These are phyloP conservation scores for Pyrrhosoma nymphula DNA, from an alignment of 2,888 invertebrate genomes.

Conservation along the genomic window DNA sequence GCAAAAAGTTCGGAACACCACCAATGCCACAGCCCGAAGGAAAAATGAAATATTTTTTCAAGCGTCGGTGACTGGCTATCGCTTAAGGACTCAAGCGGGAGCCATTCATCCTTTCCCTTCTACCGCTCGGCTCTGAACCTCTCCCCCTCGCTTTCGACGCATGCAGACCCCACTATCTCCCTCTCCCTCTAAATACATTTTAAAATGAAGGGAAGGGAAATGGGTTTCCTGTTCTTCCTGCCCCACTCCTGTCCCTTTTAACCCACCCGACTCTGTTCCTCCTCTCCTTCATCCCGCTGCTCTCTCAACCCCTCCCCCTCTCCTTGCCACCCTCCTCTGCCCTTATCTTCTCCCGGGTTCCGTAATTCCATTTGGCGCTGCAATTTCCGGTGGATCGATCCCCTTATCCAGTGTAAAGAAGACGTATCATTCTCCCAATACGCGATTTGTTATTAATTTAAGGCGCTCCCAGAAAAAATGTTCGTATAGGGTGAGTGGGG, in stretches of 20 bases:
- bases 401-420: not conserved
- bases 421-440: conserved; percentile 37
- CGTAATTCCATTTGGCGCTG: conserved; percentile 45
- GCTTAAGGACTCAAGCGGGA: not conserved
- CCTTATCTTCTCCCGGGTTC: conserved; percentile 20
- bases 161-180: not conserved
- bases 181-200: not conserved
- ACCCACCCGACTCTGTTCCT: too few species aligned
- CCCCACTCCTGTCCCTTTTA: not conserved
- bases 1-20: not conserved
- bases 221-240: conserved; percentile 11
- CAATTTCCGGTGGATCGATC: conserved; percentile 56
- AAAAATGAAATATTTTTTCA: not conserved
- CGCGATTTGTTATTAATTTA: conserved; percentile 54
- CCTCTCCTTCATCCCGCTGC: not conserved
- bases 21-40: too few species aligned
- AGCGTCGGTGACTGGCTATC: not conserved
- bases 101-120: too few species aligned
- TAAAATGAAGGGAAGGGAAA: not conserved
- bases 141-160: not conserved
- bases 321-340: not conserved
- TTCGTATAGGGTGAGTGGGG: not conserved
- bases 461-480: not conserved
- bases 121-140: not conserved
- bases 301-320: not conserved